These are phyloP conservation scores for Dasypogon diadema DNA, from an alignment of 2,888 invertebrate species.

Conservation along the genomic window DNA sequence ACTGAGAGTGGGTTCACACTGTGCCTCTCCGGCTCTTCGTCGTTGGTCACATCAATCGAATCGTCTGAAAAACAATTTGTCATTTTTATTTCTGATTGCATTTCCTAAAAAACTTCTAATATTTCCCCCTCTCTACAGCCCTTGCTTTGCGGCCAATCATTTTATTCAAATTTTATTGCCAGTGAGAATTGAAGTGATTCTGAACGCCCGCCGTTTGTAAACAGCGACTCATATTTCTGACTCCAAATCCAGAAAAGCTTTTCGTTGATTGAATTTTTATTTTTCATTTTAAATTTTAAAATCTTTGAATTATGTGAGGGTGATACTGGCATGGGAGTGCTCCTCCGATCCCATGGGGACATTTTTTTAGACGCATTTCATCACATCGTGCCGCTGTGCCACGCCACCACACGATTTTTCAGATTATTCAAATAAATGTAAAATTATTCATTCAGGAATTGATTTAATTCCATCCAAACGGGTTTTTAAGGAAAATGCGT, in stretches of 20 bases:
- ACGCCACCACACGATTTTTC: no score
- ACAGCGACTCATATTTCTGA: slow-evolving; percentile 54
- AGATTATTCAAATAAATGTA: slow-evolving; percentile 41
- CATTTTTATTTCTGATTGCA: slow-evolving; percentile 31
- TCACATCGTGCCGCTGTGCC: background rate
- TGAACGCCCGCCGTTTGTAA: slow-evolving; percentile 28
- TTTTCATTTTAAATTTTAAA: slow-evolving; percentile 56
- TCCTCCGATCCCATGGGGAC: slow-evolving; percentile 9
- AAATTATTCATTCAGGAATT: slow-evolving; percentile 38
- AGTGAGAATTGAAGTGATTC: slow-evolving; percentile 42
- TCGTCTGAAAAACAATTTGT: slow-evolving; percentile 74
- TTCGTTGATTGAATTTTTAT: slow-evolving; percentile 59
- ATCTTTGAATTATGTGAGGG: slow-evolving; percentile 41
- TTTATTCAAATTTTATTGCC: slow-evolving; percentile 57
- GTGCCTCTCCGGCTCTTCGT: slow-evolving; percentile 73
- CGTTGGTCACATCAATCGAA: slow-evolving; percentile 90
- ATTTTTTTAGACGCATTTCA: slow-evolving; percentile 12
- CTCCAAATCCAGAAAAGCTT: slow-evolving; percentile 58
- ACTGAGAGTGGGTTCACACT: slow-evolving; percentile 65
- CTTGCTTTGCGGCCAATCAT: slow-evolving; percentile 47
- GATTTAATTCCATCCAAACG: no score
- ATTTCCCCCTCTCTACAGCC: slow-evolving; percentile 9
- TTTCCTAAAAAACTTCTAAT: background rate
- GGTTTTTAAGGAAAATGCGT: no score
- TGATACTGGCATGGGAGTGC: background rate